Percentiles rank a stretch among this genome's conserved stretches.
Evolutionary conservation across 2,888 invertebrate genomes (phyloP).

Genomic region (Malachius bipustulatus): DNA sequence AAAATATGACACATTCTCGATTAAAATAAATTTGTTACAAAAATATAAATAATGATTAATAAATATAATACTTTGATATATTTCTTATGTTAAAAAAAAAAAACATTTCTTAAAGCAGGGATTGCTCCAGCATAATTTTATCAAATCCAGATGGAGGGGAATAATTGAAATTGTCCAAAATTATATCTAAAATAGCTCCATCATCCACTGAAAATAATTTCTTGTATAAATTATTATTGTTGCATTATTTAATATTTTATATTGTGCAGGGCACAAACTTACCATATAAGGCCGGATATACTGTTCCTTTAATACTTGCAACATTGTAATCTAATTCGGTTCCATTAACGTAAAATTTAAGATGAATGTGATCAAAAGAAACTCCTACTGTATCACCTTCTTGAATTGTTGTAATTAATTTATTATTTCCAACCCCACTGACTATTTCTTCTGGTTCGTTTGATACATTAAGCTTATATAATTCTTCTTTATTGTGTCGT

Average conservation of each 20-base stretch:
- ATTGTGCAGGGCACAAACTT: too few species aligned
- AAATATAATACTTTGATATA: too few species aligned
- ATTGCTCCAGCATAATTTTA: constrained; percentile 93
- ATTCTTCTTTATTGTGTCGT: constrained; percentile 69
- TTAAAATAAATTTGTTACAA: too few species aligned
- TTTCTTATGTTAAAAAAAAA: too few species aligned
- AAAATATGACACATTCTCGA: too few species aligned
- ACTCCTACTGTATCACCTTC: constrained; percentile 93
- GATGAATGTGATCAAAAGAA: constrained; percentile 89
- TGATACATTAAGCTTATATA: constrained; percentile 41
- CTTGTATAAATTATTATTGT: too few species aligned
- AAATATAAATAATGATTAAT: too few species aligned
- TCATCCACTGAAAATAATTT: constrained; percentile 93
- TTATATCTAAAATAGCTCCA: constrained; percentile 92
- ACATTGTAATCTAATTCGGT: constrained; percentile 74
- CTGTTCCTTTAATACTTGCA: constrained; percentile 78
- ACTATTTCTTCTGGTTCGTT: constrained; percentile 31
- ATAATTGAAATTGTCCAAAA: constrained; percentile 79
- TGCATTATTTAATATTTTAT: too few species aligned
- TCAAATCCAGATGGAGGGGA: constrained; percentile 81
- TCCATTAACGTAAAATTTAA: constrained; percentile 92
- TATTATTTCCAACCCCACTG: constrained; percentile 28
- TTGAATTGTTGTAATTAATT: constrained; percentile 48
- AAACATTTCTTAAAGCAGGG: constrained; percentile 65
- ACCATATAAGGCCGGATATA: constrained; percentile 91